phyloP scores from a whole-genome alignment of 2,113 vertebrate species.

The Dasyornis broadbenti region DNA sequence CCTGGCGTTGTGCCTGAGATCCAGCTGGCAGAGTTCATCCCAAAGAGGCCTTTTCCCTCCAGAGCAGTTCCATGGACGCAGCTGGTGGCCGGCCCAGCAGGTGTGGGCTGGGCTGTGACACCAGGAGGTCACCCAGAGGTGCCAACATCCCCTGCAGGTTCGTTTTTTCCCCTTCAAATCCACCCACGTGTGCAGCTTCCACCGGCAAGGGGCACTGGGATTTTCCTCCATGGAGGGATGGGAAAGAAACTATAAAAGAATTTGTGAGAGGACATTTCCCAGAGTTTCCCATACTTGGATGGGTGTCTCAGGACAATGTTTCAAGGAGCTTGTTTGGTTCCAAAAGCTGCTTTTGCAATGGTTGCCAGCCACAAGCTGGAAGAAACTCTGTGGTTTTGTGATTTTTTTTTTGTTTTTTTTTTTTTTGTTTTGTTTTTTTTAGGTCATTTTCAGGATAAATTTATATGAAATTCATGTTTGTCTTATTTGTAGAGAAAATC shows the following conservation, averaged over 20 bases:
- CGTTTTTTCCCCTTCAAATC: neutral
- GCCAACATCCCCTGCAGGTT: neutral
- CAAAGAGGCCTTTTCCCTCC: neutral
- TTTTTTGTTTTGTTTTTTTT: neutral
- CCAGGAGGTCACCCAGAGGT: neutral
- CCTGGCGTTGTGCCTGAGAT: neutral
- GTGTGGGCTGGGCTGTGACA: no score
- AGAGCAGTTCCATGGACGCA: neutral
- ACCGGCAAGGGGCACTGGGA: neutral
- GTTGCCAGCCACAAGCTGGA: neutral
- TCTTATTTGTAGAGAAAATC: neutral
- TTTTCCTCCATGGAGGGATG: neutral
- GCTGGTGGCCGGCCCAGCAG: neutral
- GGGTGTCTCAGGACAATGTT: neutral
- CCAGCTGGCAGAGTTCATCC: neutral
- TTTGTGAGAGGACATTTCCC: neutral
- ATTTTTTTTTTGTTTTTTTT: neutral
- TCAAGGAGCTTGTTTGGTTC: neutral
- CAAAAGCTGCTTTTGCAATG: neutral
- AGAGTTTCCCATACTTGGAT: neutral
- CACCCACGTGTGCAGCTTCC: neutral
- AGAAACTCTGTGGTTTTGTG: neutral
- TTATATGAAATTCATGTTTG: neutral
- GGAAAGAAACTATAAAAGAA: neutral
- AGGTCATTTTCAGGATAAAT: neutral